Evolutionary conservation across 2,888 invertebrate species (phyloP).

Genomic region (Eupithecia abbreviata): DNA sequence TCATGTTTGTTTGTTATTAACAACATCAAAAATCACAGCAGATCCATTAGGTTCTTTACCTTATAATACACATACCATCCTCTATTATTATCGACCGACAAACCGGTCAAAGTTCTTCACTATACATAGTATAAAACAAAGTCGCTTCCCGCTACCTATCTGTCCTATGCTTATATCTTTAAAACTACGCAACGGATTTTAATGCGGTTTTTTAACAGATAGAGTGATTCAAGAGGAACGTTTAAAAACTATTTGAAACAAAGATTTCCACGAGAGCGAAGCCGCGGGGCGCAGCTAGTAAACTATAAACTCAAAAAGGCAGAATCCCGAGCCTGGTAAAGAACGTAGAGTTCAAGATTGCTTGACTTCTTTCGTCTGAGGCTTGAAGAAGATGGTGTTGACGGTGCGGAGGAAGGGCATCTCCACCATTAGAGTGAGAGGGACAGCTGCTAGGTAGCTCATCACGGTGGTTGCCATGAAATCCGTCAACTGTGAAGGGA

Average conservation of each 20-base stretch:
- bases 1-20: background rate
- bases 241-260: too few species aligned
- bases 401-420: slow-evolving; percentile 47
- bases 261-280: too few species aligned
- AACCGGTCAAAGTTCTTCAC: background rate
- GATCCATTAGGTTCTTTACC: background rate
- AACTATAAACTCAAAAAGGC: slow-evolving; percentile 1
- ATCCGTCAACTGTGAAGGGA: slow-evolving; percentile 37
- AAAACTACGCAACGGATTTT: too few species aligned
- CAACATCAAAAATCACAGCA: background rate
- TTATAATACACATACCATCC: background rate
- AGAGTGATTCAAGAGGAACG: too few species aligned
- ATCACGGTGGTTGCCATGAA: slow-evolving; percentile 26
- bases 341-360: slow-evolving; percentile 4
- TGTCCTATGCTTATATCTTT: too few species aligned
- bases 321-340: background rate
- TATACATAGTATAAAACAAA: too few species aligned
- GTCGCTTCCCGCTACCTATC: too few species aligned
- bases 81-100: background rate
- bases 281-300: background rate
- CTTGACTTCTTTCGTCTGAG: slow-evolving; percentile 16
- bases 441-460: slow-evolving; percentile 49
- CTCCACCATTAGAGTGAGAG: slow-evolving; percentile 52
- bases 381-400: slow-evolving; percentile 32
- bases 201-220: too few species aligned